Evolutionary conservation across 2,797 vertebrate genomes (phyloP).

Genomic region (Ctenochaetus hawaiiensis): DNA sequence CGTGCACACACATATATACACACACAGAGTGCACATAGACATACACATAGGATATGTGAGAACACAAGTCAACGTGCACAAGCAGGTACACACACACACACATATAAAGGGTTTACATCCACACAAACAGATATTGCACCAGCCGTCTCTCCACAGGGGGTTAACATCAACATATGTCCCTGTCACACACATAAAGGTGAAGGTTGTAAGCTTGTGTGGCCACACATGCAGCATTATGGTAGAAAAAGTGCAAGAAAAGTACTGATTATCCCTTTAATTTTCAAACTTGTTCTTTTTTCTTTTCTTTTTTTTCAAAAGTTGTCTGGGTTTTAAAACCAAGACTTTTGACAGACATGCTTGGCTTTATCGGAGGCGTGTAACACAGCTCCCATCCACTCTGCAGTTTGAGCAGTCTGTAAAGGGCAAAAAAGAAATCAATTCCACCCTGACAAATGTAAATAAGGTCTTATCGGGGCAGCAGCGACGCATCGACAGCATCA

Average conservation of each 20-base stretch:
- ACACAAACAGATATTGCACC: constrained; percentile 47
- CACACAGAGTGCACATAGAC: constrained; percentile 31
- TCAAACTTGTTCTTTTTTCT: neutral
- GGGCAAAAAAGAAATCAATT: constrained; percentile 83
- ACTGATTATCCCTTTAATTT: constrained; percentile 25
- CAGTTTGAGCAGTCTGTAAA: constrained; percentile 80
- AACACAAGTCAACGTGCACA: constrained; percentile 4
- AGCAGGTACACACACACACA: constrained; percentile 24
- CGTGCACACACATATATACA: constrained; percentile 33
- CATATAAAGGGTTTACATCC: constrained; percentile 43
- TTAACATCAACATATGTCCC: constrained; percentile 74
- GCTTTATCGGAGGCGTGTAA: constrained; percentile 41
- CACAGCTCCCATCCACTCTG: constrained; percentile 66
- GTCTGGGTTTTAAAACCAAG: constrained; percentile 23
- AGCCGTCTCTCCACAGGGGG: constrained; percentile 69
- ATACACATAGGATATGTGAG: constrained; percentile 19
- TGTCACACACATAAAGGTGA: constrained; percentile 73
- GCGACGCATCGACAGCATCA: constrained; percentile 80
- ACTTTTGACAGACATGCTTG: constrained; percentile 70
- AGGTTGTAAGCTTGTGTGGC: constrained; percentile 16
- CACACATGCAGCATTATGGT: neutral
- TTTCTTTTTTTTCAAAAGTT: constrained; percentile 3
- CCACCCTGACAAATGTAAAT: constrained; percentile 84
- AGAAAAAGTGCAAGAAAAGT: neutral
- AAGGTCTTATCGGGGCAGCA: constrained; percentile 82